These are phyloP conservation scores for Varanus salvator DNA, from an alignment of 2,113 vertebrate genomes.

Conservation along the genomic window DNA sequence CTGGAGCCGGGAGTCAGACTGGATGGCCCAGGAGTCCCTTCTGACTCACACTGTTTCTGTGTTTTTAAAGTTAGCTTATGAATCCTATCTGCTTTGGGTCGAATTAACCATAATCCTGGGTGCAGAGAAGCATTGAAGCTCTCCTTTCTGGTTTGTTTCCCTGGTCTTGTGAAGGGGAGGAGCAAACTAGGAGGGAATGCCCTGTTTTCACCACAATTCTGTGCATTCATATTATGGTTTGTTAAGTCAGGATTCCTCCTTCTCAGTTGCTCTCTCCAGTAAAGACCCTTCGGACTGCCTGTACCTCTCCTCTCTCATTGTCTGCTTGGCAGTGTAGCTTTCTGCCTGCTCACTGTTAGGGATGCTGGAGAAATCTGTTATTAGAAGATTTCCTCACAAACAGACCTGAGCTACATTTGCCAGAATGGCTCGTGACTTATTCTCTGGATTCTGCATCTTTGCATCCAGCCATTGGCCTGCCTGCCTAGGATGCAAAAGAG, in stretches of 20 bases:
- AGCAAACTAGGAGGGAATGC: not conserved
- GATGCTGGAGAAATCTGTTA: not conserved
- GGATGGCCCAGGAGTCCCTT: too few relatives aligned
- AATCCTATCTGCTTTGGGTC: not conserved
- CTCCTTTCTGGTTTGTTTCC: not conserved
- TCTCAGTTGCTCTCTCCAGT: not conserved
- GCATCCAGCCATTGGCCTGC: not conserved
- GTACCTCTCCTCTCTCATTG: not conserved
- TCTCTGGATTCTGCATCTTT: not conserved
- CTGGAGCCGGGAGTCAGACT: too few relatives aligned
- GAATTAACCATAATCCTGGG: not conserved
- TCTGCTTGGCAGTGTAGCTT: not conserved
- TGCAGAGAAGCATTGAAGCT: not conserved
- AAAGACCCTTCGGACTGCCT: not conserved
- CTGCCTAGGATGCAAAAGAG: not conserved
- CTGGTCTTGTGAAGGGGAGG: not conserved
- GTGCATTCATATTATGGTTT: not conserved
- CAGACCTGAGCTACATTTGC: not conserved
- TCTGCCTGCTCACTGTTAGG: not conserved
- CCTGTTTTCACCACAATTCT: not conserved
- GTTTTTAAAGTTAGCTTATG: not conserved
- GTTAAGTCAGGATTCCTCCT: not conserved
- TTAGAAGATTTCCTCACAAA: not conserved
- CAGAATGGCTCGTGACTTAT: not conserved
- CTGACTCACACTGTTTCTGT: too few relatives aligned